A percentile compares a stretch with the other conserved stretches of the same genome.
Conservation (phyloP, 2,113 vertebrate species). For the Myodes glareolus region DNA sequence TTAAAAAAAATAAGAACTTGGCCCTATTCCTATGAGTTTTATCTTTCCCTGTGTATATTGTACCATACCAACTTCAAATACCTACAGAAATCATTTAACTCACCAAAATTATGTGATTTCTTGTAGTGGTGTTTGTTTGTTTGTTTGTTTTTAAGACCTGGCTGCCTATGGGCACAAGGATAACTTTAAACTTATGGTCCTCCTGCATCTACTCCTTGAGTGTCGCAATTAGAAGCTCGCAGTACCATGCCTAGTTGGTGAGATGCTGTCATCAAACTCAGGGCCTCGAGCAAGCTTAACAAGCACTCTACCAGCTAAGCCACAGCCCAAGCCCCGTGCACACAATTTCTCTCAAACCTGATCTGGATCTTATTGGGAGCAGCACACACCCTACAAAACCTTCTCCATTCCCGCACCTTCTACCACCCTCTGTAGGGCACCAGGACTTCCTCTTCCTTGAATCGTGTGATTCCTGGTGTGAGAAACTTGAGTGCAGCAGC, state of each 20-base stretch:
- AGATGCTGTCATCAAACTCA: background rate
- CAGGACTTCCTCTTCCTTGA: background rate
- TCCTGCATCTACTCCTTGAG: no score
- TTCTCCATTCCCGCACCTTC: fast-evolving
- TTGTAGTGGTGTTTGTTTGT: background rate
- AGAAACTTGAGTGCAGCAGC: background rate
- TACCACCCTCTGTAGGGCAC: background rate
- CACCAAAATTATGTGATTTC: background rate
- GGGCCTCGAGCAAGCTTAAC: background rate
- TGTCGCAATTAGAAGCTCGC: background rate
- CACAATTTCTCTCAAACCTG: fast-evolving
- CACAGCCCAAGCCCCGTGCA: background rate
- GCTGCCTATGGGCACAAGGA: background rate
- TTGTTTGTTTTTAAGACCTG: background rate
- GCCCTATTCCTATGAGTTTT: background rate
- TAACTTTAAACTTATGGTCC: background rate
- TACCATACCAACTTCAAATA: background rate
- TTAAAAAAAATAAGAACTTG: conserved; percentile 17
- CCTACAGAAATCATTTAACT: background rate
- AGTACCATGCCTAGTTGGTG: background rate
- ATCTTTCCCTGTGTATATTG: background rate
- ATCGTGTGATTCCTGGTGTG: background rate
- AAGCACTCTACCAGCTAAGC: background rate
- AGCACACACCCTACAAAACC: fast-evolving
- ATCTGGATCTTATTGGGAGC: background rate